These are phyloP conservation scores for Morone saxatilis DNA, from an alignment of 2,113 vertebrate genomes.

Conservation along the genomic window DNA sequence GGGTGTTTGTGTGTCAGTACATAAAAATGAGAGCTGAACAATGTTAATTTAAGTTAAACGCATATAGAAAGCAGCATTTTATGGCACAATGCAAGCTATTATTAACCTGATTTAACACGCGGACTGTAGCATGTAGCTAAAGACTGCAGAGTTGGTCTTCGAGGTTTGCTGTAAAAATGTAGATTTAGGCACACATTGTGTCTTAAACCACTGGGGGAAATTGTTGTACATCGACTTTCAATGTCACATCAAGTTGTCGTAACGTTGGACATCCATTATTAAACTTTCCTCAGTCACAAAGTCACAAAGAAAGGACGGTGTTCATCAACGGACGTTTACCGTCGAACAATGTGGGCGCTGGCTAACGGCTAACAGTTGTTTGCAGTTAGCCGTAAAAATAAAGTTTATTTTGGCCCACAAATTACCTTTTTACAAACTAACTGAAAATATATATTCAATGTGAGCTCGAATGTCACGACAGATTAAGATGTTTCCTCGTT, in stretches of 20 bases:
- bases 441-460: rapidly evolving
- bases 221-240: too few species aligned
- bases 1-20: too few species aligned
- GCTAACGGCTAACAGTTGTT: constrained; percentile 27
- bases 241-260: too few species aligned
- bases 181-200: too few species aligned
- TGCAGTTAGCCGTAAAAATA: too few species aligned
- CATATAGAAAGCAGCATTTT: background rate
- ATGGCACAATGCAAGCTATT: background rate
- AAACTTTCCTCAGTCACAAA: background rate
- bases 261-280: background rate
- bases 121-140: too few species aligned
- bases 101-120: background rate
- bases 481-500: rapidly evolving
- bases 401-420: background rate
- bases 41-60: background rate
- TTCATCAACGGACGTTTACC: too few species aligned
- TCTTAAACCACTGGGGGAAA: too few species aligned
- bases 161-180: too few species aligned
- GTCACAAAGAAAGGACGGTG: too few species aligned
- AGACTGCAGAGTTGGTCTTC: too few species aligned
- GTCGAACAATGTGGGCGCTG: too few species aligned
- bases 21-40: background rate
- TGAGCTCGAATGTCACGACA: background rate
- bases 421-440: background rate